Base-by-base conservation (phyloP, 1,140 invertebrate genomes). In the Amphibalanus amphitrite region DNA sequence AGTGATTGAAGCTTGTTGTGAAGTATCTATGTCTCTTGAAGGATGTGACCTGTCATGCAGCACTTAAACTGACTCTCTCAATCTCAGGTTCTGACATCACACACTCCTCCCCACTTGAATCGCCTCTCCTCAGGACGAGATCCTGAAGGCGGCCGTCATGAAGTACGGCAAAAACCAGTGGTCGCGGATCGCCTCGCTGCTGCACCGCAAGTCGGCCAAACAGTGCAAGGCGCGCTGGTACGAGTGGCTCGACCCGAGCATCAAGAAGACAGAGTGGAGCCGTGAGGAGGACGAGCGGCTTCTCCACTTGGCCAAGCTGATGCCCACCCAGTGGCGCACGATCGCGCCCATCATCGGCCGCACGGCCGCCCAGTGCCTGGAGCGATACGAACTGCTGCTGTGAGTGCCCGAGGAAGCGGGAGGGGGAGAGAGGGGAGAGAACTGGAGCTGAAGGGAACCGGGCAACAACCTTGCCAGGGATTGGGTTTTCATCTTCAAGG, bases 131-230 rank as follows among this genome's bases (percentile, higher is more conserved):
- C 75, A 98, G 94, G 97, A 99, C 98, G 97, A 99, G 86, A 99
- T 99, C 78, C 85, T 99, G 30, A 99, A 99, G 85, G 97, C 97
- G 69, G 97, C 97, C 81, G 97, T 99, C 69, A 99, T 99, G 97
- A 99, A 99, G 90, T 99, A 99, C 92, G 97, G 97, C 70, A 99
- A 99, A 87, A 99, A 99, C 80, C 97, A 99, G 79, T 99, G 97
- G 97, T 96, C 94, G 72, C 88, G 97, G 77, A 99, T 99, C 82
- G 97, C 97, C 30, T 99, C 97, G 0, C 79, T 99, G 38, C 82
- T 99, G 6, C 97, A 99, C 81, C 85, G 97, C 76, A 99, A 99
- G 82, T 98, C 97, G 3, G 96, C 97, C 0, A 99, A 99, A 82
- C 97, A 99, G 79, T 99, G 97, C 81, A 99, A 99, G 83, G 96